Percentiles rank a stretch among this genome's conserved stretches.
phyloP scores from a whole-genome alignment of 2,113 vertebrate genomes.

The Mobula birostris region DNA sequence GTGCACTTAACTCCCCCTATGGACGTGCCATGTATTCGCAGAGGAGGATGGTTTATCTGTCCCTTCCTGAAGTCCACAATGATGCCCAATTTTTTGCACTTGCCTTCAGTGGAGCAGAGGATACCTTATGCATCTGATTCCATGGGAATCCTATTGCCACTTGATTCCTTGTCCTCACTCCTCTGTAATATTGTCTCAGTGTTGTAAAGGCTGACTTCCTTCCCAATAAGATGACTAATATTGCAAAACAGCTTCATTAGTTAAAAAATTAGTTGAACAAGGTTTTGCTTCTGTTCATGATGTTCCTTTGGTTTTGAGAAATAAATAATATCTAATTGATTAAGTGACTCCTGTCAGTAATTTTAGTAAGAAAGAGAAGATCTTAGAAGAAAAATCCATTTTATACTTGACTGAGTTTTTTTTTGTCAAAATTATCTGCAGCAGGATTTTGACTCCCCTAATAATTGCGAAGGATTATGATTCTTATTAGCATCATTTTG shows the following conservation, averaged over 20 bases:
- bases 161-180: neutral
- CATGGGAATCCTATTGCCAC: neutral
- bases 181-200: neutral
- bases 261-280: neutral
- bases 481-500: slow-evolving; percentile 25
- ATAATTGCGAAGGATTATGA: slow-evolving; percentile 24
- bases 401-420: neutral
- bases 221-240: neutral
- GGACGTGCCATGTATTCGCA: no score
- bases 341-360: neutral
- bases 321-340: neutral
- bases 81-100: neutral
- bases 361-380: neutral
- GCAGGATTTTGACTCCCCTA: neutral
- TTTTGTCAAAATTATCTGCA: neutral
- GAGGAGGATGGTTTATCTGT: no score
- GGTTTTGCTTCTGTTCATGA: neutral
- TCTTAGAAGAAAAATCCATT: neutral
- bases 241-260: neutral
- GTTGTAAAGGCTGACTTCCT: neutral
- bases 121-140: neutral
- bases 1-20: no score
- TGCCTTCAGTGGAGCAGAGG: neutral
- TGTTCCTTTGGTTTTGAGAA: neutral
- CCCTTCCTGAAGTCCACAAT: no score